These are phyloP conservation scores for Trematomus loennbergii DNA, from an alignment of 2,113 vertebrate species.

Conservation along the genomic window DNA sequence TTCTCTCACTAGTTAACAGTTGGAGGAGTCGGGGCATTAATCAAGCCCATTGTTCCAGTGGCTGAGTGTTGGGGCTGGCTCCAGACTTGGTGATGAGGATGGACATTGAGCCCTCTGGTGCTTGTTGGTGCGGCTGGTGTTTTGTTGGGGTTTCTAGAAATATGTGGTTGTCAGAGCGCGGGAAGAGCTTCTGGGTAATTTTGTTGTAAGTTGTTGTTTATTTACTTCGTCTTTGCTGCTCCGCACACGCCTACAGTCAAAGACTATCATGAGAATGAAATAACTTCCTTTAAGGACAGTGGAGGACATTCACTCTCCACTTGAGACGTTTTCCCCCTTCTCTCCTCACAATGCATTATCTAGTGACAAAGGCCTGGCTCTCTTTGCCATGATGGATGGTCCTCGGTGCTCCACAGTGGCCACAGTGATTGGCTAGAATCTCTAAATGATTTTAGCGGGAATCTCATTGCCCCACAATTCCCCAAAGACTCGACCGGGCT, in stretches of 20 bases:
- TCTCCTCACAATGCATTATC: conserved; percentile 67
- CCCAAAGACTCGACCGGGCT: conserved; percentile 45
- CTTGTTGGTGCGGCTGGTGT: conserved; percentile 30
- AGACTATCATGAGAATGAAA: conserved; percentile 31
- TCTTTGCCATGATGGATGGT: conserved; percentile 69
- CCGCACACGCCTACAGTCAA: conserved; percentile 28
- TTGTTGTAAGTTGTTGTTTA: conserved; percentile 10
- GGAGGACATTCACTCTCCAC: conserved; percentile 56
- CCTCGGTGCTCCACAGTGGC: conserved; percentile 46
- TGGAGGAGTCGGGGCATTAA: conserved; percentile 45
- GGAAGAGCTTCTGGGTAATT: conserved; percentile 41
- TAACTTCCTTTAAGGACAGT: conserved; percentile 55
- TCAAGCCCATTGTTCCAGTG: conserved; percentile 51
- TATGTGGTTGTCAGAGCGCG: conserved; percentile 41
- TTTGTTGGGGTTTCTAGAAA: conserved; percentile 9
- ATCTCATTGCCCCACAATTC: conserved; percentile 57
- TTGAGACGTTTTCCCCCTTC: conserved; percentile 37
- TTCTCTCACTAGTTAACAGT: conserved; percentile 43
- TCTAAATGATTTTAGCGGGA: conserved; percentile 62
- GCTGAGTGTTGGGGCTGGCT: conserved; percentile 32
- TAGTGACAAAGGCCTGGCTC: conserved; percentile 60
- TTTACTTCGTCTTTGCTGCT: conserved; percentile 27
- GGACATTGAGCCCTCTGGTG: conserved; percentile 47
- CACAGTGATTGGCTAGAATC: conserved; percentile 66
- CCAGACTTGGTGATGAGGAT: conserved; percentile 43